Evolutionary conservation across 2,797 vertebrate genomes (phyloP), one percentile per base, ranked within the genome.

Genomic region (Eremophila alpestris): DNA sequence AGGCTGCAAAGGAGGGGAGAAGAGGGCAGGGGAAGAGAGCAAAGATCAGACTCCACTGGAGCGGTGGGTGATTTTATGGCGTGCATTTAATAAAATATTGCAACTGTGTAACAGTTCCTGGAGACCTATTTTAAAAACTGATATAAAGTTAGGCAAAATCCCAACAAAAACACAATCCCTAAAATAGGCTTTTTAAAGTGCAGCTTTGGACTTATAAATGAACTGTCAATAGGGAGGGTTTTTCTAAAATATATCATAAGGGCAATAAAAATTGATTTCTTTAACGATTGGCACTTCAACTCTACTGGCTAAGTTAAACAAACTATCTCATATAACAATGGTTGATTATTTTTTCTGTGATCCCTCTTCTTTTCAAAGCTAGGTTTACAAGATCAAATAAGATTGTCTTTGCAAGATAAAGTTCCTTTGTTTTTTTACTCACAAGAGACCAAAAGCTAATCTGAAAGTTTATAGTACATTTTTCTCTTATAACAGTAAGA

Each of bases 1-100:
- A 59, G n/a, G 10, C 22, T 56, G 5, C 5, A 41, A 46, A 62
- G 4, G 8, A 30, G 5, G 4, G 17, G 16, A 41, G 4, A 20
- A 56, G 5, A 1, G 1, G 32, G 4, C 14, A 34, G 17, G 5
- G 10, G 38, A 38, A 17, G 2, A 7, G 4, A 27, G 29, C 0
- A 5, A 60, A 74, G 7, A 26, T 32, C 9, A 55, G 8, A 45
- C 11, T 11, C 24, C n/a, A 34, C 10, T 38, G 16, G 13, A 17
- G 4, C 2, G 2, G 11, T 22, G 6, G 7, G 15, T 22, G 3
- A 38, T 58, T 68, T 69, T 67, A 40, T 5, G 1, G 7, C 27
- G 9, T 41, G 7, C 0, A 1, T 36, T 56, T 58, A 77, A 49
- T 36, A 48, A 87, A 56, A 18, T 13, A 20, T 9, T 58, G 17